Base-by-base conservation (phyloP, 1,140 invertebrate species). In the Drosophila cardini region DNA sequence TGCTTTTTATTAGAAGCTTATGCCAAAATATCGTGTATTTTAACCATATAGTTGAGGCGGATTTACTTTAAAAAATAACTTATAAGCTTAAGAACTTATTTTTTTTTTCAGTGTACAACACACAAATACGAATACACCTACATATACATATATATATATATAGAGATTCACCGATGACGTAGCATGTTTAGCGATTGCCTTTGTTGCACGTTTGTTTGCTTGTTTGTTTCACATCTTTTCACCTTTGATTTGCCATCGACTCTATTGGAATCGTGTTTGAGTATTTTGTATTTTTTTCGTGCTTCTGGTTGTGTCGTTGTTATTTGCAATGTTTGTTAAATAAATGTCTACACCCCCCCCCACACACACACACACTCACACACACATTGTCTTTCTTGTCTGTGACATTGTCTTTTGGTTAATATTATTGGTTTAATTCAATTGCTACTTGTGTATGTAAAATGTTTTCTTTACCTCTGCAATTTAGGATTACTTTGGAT, bases 341-440 rank as follows among this genome's bases (percentile, higher is more conserved):
- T 76, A 87, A 86, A 86, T 79, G 82, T 82, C 64, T 79, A 73
- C 72, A 72, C 82, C 42, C 9, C 1, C 26, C 15, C 2, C 16
- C 15, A 2, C 6, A 34, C 18, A 13, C 8, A 26, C 9, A 52
- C 34, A 18, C 16, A 36, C 9, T 9, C 3, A 13, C 38, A 6
- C 38, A 5, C 38, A 4, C 55, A n/a, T 26, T 16, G 8, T 30
- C 55, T 13, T 21, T 9, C 30, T 15, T 30, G 4, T 34, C n/a
- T n/a, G n/a, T 13, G 50, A 16, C 8, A 36, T 67, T 68, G 63
- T 68, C 61, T 63, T 83, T 83, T 60, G 69, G 62, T 62, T 86
- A 56, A 86, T 82, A 76, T 83, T 89, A 89, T 89, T 79, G 83
- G 70, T 69, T 80, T 80, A 80, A 80, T 89, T 89, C 80, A 89